phyloP scores from a whole-genome alignment of 2,888 invertebrate species.

The Orthonychiurus folsomi region DNA sequence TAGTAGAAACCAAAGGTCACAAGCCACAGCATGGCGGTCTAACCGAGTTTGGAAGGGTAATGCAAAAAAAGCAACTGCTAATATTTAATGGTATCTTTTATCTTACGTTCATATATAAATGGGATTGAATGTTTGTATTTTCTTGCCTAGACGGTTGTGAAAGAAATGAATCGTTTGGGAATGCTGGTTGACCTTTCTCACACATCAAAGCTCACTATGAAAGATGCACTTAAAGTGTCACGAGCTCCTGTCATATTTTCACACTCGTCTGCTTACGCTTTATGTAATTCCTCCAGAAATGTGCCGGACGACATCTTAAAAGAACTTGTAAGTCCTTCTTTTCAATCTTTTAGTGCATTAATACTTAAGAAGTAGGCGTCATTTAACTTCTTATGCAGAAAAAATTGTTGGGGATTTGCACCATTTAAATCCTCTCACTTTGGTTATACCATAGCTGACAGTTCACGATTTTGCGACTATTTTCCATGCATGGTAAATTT shows the following conservation, averaged over 20 bases:
- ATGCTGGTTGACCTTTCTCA: slow-evolving; percentile 60
- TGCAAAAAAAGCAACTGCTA: slow-evolving; percentile 19
- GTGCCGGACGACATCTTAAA: slow-evolving; percentile 55
- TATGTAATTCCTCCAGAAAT: slow-evolving; percentile 55
- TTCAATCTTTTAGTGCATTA: too few relatives aligned
- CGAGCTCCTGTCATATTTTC: slow-evolving; percentile 46
- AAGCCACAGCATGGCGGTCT: slow-evolving; percentile 62
- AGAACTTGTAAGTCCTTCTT: slow-evolving; percentile 48
- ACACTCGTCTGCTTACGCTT: slow-evolving; percentile 55
- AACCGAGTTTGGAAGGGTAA: slow-evolving; percentile 72
- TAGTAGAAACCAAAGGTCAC: slow-evolving; percentile 50
- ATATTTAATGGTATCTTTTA: background rate
- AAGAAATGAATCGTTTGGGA: slow-evolving; percentile 60
- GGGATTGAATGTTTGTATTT: slow-evolving; percentile 7
- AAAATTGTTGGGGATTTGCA: too few relatives aligned
- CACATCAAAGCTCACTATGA: slow-evolving; percentile 56
- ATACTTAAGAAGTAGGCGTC: too few relatives aligned
- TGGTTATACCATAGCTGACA: too few relatives aligned
- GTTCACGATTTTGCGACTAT: too few relatives aligned
- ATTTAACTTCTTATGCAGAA: too few relatives aligned
- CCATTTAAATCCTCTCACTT: too few relatives aligned
- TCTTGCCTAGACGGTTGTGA: slow-evolving; percentile 50
- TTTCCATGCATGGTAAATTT: too few relatives aligned
- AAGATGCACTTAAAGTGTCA: slow-evolving; percentile 52
- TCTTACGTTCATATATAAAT: slow-evolving; percentile 5